Evolutionary conservation across 2,888 invertebrate species (phyloP).

Genomic region (Andrena marginata): DNA sequence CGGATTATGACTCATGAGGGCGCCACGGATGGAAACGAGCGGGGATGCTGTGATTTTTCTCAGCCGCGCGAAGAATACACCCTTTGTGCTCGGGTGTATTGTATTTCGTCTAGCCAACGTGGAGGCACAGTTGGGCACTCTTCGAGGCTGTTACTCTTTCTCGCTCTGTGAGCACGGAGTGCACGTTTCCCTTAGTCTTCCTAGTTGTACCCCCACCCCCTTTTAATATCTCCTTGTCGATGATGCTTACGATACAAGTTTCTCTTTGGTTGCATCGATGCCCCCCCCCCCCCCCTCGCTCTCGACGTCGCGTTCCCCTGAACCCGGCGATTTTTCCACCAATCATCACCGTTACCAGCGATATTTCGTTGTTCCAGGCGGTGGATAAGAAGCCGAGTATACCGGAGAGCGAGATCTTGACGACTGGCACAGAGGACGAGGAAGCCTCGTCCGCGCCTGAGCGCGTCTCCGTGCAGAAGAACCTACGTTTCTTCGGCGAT

Average conservation of each 20-base stretch:
- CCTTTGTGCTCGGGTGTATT: constrained; percentile 60
- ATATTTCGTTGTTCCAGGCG: constrained; percentile 71
- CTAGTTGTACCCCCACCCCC: not conserved
- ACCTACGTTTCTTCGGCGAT: constrained; percentile 93
- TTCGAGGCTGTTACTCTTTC: not conserved
- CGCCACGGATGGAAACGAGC: constrained; percentile 66
- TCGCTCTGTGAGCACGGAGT: not conserved
- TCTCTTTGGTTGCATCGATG: not conserved
- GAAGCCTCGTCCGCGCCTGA: constrained; percentile 82
- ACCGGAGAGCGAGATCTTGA: constrained; percentile 83
- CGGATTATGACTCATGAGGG: constrained; percentile 76
- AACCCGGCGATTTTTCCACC: not conserved
- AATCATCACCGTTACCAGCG: not conserved
- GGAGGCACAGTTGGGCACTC: not conserved
- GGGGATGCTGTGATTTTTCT: constrained; percentile 67
- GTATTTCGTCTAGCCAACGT: constrained; percentile 15
- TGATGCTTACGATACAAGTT: constrained; percentile 19
- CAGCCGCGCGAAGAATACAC: constrained; percentile 67
- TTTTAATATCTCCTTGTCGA: constrained; percentile 6
- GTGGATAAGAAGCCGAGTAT: constrained; percentile 82
- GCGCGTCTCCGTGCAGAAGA: constrained; percentile 86
- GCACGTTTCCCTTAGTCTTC: not conserved
- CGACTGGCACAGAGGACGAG: constrained; percentile 88
- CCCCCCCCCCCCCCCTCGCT: not conserved
- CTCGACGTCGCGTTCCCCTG: not conserved